Evolutionary conservation across 2,113 vertebrate genomes (phyloP).

Genomic region (Vicugna pacos): DNA sequence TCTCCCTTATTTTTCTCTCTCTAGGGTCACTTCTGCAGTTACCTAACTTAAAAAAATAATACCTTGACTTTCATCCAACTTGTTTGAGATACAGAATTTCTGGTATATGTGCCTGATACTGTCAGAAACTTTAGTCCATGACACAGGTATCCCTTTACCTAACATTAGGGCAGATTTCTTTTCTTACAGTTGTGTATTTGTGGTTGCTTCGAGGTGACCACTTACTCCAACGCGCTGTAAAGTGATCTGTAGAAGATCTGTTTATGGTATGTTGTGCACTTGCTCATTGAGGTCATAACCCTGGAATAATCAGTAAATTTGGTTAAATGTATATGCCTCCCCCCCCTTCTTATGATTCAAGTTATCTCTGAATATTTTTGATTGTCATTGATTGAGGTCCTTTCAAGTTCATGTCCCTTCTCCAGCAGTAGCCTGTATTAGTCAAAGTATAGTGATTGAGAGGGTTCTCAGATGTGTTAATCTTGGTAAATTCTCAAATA

Average conservation of each 20-base stretch:
- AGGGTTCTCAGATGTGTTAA: background rate
- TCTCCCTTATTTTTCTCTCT: background rate
- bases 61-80: background rate
- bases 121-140: background rate
- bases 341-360: background rate
- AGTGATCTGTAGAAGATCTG: slow-evolving; percentile 28
- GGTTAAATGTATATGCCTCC: background rate
- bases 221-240: background rate
- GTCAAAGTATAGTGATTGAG: slow-evolving; percentile 17
- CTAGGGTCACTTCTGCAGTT: background rate
- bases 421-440: background rate
- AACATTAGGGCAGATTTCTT: background rate
- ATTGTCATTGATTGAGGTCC: slow-evolving; percentile 15
- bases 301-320: slow-evolving; percentile 40
- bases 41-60: background rate
- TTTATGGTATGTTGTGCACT: slow-evolving; percentile 27
- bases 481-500: background rate
- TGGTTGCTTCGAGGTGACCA: background rate
- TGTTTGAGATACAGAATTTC: background rate
- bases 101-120: background rate
- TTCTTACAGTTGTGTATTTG: background rate
- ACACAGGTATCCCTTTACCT: background rate
- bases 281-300: slow-evolving; percentile 47
- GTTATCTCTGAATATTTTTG: background rate
- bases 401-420: background rate